phyloP scores from a whole-genome alignment of 2,113 vertebrate species.

The Riparia riparia region DNA sequence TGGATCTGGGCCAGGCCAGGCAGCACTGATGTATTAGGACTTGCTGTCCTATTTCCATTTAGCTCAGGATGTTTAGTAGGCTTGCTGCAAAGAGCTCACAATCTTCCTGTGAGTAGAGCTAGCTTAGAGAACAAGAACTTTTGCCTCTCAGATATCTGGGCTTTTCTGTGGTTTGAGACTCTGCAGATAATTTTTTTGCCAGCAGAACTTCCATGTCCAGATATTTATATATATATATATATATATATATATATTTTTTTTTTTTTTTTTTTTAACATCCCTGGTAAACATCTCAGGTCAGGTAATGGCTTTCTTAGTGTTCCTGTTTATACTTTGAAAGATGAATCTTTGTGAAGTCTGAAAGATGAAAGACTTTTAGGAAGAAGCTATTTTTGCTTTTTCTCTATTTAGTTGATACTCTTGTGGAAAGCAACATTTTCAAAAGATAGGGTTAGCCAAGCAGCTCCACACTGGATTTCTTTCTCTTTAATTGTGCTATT shows the following conservation, averaged over 20 bases:
- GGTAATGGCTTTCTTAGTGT: background rate
- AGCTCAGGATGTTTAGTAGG: background rate
- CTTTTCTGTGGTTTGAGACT: background rate
- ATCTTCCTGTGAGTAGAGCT: background rate
- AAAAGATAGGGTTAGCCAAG: background rate
- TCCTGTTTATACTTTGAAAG: background rate
- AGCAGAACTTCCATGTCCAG: background rate
- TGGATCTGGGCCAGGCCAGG: background rate
- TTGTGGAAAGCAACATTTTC: background rate
- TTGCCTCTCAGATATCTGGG: background rate
- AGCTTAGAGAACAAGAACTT: background rate
- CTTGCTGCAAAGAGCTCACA: background rate
- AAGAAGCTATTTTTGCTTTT: background rate
- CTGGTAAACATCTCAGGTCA: background rate
- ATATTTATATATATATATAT: too few species aligned
- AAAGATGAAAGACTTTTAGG: background rate
- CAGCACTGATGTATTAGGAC: fast-evolving
- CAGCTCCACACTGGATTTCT: background rate
- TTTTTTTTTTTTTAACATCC: background rate
- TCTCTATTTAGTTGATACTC: background rate
- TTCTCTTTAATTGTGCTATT: background rate
- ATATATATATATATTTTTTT: too few species aligned
- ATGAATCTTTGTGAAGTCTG: too few species aligned
- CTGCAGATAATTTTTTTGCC: background rate
- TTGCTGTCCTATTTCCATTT: background rate